phyloP scores from a whole-genome alignment of 2,797 vertebrate species.

The Odontamblyopus lacepedii region DNA sequence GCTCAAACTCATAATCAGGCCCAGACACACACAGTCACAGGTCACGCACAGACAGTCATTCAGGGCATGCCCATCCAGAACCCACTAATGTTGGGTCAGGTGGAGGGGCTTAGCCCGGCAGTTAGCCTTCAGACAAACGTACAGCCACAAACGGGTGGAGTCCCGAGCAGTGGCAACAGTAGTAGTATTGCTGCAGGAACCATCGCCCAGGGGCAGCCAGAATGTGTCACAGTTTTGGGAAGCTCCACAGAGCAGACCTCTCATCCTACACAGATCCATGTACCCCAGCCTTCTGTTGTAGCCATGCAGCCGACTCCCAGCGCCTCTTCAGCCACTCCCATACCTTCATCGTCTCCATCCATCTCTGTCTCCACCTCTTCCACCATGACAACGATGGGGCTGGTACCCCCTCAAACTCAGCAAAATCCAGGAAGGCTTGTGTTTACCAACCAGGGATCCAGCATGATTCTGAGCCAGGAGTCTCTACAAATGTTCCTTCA shows the following conservation, averaged over 20 bases:
- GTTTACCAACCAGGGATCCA: conserved; percentile 82
- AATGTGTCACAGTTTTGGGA: conserved; percentile 74
- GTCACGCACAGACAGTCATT: conserved; percentile 85
- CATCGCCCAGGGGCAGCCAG: conserved; percentile 71
- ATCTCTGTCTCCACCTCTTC: conserved; percentile 72
- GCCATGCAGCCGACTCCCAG: conserved; percentile 78
- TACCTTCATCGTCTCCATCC: conserved; percentile 76
- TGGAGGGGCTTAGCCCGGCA: conserved; percentile 84
- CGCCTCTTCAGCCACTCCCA: conserved; percentile 72
- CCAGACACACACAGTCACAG: conserved; percentile 82
- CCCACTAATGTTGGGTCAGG: conserved; percentile 83
- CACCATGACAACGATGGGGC: conserved; percentile 73
- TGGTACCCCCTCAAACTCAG: conserved; percentile 76
- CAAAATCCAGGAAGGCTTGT: conserved; percentile 88
- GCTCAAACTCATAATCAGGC: conserved; percentile 79
- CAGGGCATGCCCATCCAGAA: conserved; percentile 88
- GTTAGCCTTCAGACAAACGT: conserved; percentile 83
- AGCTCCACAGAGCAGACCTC: conserved; percentile 78
- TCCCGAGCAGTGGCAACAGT: conserved; percentile 62
- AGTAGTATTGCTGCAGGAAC: conserved; percentile 60
- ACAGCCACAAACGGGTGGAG: conserved; percentile 73
- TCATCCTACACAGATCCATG: conserved; percentile 74
- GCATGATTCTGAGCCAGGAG: conserved; percentile 89
- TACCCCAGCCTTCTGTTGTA: conserved; percentile 78
- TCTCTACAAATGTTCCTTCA: conserved; percentile 94